phyloP scores from a whole-genome alignment of 2,797 vertebrate species.

The Acanthurus leucopareius region DNA sequence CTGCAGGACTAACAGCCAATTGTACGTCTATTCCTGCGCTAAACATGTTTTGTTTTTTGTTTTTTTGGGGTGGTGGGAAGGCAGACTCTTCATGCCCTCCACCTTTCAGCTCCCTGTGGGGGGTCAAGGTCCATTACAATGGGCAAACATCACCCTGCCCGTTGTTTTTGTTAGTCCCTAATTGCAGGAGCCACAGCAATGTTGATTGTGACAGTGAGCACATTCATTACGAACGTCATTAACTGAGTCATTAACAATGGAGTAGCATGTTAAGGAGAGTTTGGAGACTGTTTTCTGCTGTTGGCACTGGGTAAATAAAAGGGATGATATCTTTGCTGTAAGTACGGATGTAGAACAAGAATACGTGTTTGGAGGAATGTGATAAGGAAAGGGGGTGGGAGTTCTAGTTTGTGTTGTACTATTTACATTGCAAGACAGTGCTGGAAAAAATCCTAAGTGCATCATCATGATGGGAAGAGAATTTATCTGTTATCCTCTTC shows the following conservation, averaged over 20 bases:
- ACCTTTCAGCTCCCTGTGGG: constrained; percentile 67
- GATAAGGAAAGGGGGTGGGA: constrained; percentile 25
- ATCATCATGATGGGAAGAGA: neutral
- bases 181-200: constrained; percentile 60
- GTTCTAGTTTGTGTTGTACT: constrained; percentile 16
- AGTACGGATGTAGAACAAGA: constrained; percentile 49
- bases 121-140: constrained; percentile 78
- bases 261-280: constrained; percentile 56
- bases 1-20: neutral
- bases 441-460: neutral
- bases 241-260: constrained; percentile 73
- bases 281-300: constrained; percentile 75
- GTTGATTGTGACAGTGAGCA: constrained; percentile 71
- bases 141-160: constrained; percentile 64
- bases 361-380: constrained; percentile 23
- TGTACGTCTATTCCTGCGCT: constrained; percentile 14
- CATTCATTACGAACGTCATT: constrained; percentile 73
- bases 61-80: constrained; percentile 18
- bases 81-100: constrained; percentile 41
- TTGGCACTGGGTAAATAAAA: constrained; percentile 54
- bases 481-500: neutral
- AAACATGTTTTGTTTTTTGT: constrained; percentile 11
- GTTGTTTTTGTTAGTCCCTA: constrained; percentile 65
- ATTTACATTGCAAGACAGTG: neutral
- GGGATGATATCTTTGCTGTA: constrained; percentile 26